Evolutionary conservation across 2,888 invertebrate genomes (phyloP), one percentile per base, ranked within the genome.

Genomic region (Agrochola macilenta): DNA sequence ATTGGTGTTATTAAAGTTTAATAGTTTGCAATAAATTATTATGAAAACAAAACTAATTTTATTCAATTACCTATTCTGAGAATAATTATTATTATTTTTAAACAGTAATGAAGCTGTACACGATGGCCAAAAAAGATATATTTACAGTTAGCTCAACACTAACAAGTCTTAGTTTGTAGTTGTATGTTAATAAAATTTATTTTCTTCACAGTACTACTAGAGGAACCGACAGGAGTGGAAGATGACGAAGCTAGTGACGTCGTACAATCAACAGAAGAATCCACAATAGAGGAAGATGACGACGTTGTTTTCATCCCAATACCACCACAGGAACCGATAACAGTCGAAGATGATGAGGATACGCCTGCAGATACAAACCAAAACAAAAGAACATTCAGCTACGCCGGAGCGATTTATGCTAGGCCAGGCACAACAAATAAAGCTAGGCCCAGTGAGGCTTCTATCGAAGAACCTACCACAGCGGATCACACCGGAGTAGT

Each of bases 271-370:
- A 1, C 14, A n/a, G 30, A 75, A 4, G 14, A 54, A 46, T 3
- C 35, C 20, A 35, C 20, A 17, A 20, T 7, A 26, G 26, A 23
- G 14, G n/a, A 54, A 30, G n/a, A 76, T 46, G 46, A 76, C 0
- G 63, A 75, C 23, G 52, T 75, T 14, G 3, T 74, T 52, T 74
- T 43, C 30, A 30, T 61, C 2, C n/a, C 30, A 30, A 7, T 43
- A 30, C 43, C 52, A 61, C 23, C n/a, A 61, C 61, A 74, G 39
- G 23, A 39, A 39, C 43, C 61, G 4, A 74, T 74, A 43, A n/a
- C 43, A 23, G 17, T 74, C 12, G 43, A 74, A 46, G 73, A 74
- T 46, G 57, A 70, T 17, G 57, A 74, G 9, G 57, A 58, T 46
- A 35, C 7, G 30, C 9, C 30, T 46, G 12, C 7, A 14, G n/a